Evolutionary conservation across 2,888 invertebrate species (phyloP), one percentile per base, ranked within the genome.

Genomic region (Nesidiocoris tenuis): DNA sequence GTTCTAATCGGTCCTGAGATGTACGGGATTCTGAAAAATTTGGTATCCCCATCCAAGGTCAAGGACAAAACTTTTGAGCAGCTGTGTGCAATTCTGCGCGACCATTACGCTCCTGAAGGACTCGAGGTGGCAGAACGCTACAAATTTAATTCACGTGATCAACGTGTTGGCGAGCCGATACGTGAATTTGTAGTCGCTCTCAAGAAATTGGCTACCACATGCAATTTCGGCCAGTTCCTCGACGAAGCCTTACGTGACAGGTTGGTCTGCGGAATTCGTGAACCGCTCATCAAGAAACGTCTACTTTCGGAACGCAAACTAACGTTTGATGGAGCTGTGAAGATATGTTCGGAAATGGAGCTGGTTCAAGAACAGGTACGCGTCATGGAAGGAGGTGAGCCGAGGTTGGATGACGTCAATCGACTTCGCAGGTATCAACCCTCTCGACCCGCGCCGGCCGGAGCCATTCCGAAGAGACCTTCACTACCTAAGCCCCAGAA

Each of bases 1-100:
- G 24, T 64, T 19, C 24, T 70, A 12, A 77, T 75, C 22, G 75
- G 75, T 17, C 75, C 70, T 16, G 77, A 77, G 24, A 57, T 75
- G 57, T 77, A 77, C n/a, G 66, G 55, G 12, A 21, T 77, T 12
- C 64, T 77, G 22, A 77, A 77, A 64, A 77, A 68, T 64, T 24
- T 77, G 23, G 55, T 77, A 17, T 61, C 54, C 5, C 75, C 77
- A 18, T n/a, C 12, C 12, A 75, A 70, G 21, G 61, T 68, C 19
- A 54, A 66, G 19, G 75, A 70, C 9, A 70, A 70, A 61, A 3
- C 68, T 1, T 75, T 75, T 70, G 63, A n/a, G 3, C 57, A 75
- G 9, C 22, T 75, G 18, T 24, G 66, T 18, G n/a, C 2, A 12
- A 63, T 68, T 19, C 23, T 70, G 1, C 24, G 59, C 19, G 7